Conservation (phyloP, 2,888 invertebrate genomes). For the Cataglyphis rosenhaueri region DNA sequence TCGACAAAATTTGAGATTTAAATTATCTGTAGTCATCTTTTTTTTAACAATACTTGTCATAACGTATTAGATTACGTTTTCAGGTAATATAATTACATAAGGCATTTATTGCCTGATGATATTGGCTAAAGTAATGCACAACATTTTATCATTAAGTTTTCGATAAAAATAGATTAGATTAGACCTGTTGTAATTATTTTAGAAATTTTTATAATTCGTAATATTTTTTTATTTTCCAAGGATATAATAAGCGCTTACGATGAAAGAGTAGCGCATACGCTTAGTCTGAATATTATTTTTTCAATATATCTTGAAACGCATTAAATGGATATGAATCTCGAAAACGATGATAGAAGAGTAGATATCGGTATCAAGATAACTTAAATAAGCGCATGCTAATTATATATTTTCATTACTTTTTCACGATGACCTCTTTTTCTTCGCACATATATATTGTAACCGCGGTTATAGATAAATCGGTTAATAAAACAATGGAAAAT, state of each 20-base stretch:
- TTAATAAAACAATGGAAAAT: slow-evolving; percentile 3
- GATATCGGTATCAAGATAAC: slow-evolving; percentile 8
- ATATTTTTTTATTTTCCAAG: neutral
- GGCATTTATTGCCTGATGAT: neutral
- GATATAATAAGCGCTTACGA: neutral
- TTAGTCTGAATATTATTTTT: slow-evolving; percentile 15
- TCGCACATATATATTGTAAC: slow-evolving; percentile 17
- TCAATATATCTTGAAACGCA: neutral
- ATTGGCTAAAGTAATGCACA: neutral
- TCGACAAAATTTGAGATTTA: slow-evolving; percentile 11
- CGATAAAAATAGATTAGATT: slow-evolving; percentile 10
- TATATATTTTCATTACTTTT: slow-evolving; percentile 35
- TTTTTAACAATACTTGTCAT: neutral
- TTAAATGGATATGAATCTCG: slow-evolving; percentile 9
- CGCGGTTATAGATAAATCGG: slow-evolving; percentile 18
- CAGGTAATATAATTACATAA: neutral
- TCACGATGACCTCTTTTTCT: slow-evolving; percentile 22
- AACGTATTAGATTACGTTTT: neutral
- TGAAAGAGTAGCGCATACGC: neutral
- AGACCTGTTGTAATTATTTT: neutral
- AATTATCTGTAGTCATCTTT: neutral
- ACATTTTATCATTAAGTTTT: neutral
- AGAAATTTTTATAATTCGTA: neutral
- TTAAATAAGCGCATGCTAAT: slow-evolving; percentile 15
- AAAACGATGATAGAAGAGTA: slow-evolving; percentile 7